Conservation (phyloP, 2,888 invertebrate genomes). For the Hartigia nigra region DNA sequence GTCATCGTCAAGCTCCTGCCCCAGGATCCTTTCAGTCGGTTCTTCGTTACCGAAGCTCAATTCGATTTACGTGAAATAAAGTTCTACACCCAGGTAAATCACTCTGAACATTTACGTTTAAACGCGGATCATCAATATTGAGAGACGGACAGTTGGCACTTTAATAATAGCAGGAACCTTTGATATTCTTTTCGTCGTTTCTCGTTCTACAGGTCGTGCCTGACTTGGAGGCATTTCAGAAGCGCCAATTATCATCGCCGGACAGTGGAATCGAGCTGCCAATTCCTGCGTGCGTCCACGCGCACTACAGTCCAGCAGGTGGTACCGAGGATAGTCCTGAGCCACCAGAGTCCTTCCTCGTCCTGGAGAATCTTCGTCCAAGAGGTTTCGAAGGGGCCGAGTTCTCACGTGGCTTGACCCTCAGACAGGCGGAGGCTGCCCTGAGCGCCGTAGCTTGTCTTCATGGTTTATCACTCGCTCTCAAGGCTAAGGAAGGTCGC, state of each 20-base stretch:
- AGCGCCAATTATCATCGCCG: constrained; percentile 59
- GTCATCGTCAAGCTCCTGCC: constrained; percentile 82
- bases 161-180: neutral
- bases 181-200: neutral
- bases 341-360: constrained; percentile 76
- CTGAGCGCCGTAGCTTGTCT: constrained; percentile 78
- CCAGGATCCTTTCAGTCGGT: constrained; percentile 81
- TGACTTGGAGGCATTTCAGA: constrained; percentile 74
- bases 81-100: constrained; percentile 80
- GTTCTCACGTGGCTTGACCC: constrained; percentile 76
- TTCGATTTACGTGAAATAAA: constrained; percentile 85
- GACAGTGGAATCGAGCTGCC: constrained; percentile 69
- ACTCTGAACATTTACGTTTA: neutral
- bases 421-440: constrained; percentile 76
- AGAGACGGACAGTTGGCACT: neutral
- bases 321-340: constrained; percentile 61
- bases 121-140: neutral
- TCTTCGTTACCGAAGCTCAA: constrained; percentile 85
- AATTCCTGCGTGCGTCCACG: constrained; percentile 78
- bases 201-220: constrained; percentile 72
- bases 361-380: constrained; percentile 79
- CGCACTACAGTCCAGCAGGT: constrained; percentile 70
- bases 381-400: constrained; percentile 75
- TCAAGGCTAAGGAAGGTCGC: constrained; percentile 70
- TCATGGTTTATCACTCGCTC: constrained; percentile 78